phyloP scores from a whole-genome alignment of 2,797 vertebrate genomes.

The Periparus ater region DNA sequence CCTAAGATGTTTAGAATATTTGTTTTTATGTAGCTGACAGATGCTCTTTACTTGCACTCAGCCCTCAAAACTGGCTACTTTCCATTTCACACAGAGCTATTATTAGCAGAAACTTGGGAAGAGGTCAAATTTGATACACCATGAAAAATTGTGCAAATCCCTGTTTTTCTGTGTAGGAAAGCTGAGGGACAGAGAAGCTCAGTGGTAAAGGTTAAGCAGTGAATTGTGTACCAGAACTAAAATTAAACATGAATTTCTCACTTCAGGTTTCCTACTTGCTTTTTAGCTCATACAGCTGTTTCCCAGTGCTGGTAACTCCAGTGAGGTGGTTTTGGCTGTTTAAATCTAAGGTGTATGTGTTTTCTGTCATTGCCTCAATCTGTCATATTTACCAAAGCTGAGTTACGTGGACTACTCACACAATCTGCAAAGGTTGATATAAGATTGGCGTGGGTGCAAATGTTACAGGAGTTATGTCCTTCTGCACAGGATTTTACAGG shows the following conservation, averaged over 20 bases:
- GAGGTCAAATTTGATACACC: neutral
- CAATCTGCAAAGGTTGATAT: neutral
- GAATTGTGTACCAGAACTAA: neutral
- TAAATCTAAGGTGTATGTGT: neutral
- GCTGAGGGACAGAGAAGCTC: neutral
- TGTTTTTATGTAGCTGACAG: neutral
- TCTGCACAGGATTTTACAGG: neutral
- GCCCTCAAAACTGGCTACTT: neutral
- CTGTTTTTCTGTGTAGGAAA: neutral
- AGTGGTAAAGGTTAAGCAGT: neutral
- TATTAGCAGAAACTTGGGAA: constrained; percentile 9
- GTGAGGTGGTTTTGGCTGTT: neutral
- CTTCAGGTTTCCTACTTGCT: neutral
- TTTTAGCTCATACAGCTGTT: neutral
- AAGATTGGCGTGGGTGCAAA: neutral
- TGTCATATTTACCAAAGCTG: neutral
- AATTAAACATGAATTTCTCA: neutral
- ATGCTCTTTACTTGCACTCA: neutral
- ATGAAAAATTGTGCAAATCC: neutral
- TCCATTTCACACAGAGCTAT: neutral
- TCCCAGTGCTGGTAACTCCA: neutral
- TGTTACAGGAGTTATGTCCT: neutral
- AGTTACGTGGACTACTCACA: neutral
- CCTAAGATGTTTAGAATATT: neutral
- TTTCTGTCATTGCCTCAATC: neutral